phyloP scores from a whole-genome alignment of 1,140 invertebrate genomes.

The Papilio polytes region DNA sequence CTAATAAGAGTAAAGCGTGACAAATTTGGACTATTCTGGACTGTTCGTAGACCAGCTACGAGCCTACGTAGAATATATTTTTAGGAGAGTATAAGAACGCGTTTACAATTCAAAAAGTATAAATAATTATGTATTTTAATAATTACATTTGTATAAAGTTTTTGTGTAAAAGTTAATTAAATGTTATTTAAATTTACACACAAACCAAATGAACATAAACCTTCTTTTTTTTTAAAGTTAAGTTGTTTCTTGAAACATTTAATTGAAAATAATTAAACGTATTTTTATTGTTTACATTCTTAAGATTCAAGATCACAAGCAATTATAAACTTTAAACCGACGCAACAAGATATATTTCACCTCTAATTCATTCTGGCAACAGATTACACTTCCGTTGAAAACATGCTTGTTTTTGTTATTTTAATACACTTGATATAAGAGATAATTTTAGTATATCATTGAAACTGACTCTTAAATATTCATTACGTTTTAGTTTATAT shows the following conservation, averaged over 20 bases:
- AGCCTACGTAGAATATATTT: not conserved
- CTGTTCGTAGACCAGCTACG: not conserved
- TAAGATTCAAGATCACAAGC: not conserved
- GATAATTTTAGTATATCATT: conserved; percentile 26
- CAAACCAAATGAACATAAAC: not conserved
- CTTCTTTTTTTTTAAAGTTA: no score
- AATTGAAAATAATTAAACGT: not conserved
- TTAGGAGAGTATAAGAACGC: not conserved
- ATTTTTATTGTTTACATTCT: not conserved
- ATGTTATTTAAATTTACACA: not conserved
- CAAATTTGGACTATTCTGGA: not conserved
- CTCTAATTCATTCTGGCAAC: not conserved
- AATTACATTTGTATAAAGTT: no score
- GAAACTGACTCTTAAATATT: not conserved
- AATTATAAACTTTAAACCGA: conserved; percentile 6
- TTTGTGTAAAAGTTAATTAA: not conserved
- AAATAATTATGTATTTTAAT: not conserved
- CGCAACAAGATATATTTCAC: not conserved
- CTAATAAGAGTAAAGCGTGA: not conserved
- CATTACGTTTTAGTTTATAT: conserved; percentile 19
- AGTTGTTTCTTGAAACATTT: no score
- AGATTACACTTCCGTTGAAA: conserved; percentile 3
- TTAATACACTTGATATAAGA: conserved; percentile 17
- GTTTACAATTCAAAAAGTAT: not conserved
- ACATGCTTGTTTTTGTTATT: conserved; percentile 25